Conservation (phyloP, 2,113 vertebrate genomes). For the Lophotis ruficrista region DNA sequence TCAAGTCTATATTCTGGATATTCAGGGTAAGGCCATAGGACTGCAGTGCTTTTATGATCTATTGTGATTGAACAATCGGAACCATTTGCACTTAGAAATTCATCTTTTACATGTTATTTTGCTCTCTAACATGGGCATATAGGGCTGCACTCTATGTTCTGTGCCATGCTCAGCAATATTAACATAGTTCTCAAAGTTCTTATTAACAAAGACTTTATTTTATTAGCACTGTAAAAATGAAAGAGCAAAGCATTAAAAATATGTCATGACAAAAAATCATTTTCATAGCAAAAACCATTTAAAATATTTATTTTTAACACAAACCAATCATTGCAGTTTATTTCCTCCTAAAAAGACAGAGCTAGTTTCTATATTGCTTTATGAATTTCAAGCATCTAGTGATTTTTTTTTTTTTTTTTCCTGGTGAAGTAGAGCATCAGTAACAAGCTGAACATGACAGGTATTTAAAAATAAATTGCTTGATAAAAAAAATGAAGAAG, state of each 20-base stretch:
- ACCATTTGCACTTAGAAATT: neutral
- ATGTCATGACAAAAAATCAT: neutral
- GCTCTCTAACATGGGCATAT: neutral
- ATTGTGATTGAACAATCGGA: neutral
- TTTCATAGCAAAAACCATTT: neutral
- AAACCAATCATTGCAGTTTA: neutral
- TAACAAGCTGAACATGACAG: slow-evolving; percentile 69
- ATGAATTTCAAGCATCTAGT: slow-evolving; percentile 27
- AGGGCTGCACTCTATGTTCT: neutral
- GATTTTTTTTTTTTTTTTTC: slow-evolving; percentile 1
- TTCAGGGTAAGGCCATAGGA: neutral
- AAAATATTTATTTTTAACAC: neutral
- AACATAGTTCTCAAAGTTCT: neutral
- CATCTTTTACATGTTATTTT: neutral
- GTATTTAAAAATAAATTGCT: slow-evolving; percentile 75
- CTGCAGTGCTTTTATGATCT: neutral
- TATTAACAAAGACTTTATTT: neutral
- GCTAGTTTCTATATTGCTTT: neutral
- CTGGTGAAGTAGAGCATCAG: slow-evolving; percentile 67
- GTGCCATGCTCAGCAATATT: neutral
- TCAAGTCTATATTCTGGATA: neutral
- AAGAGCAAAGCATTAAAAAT: neutral
- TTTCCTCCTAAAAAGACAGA: neutral
- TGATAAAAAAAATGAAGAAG: slow-evolving; percentile 10
- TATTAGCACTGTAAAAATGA: neutral